Conservation (phyloP, 2,888 invertebrate species). For the Argyresthia albistria region DNA sequence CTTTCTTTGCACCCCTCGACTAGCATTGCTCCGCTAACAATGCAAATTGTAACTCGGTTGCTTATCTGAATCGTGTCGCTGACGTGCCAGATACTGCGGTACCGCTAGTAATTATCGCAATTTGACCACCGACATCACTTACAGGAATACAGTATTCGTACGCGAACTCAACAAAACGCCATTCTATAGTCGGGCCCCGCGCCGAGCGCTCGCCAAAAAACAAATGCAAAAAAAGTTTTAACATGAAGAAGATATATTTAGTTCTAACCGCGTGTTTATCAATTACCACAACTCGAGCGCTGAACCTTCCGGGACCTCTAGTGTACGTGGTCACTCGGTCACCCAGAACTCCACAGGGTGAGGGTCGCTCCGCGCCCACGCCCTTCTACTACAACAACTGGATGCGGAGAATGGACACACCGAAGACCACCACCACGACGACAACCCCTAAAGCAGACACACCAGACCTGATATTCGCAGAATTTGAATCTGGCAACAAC, state of each 20-base stretch:
- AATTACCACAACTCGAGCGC: constrained; percentile 19
- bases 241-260: not conserved
- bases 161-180: constrained; percentile 18
- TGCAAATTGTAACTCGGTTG: constrained; percentile 49
- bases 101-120: constrained; percentile 67
- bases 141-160: constrained; percentile 3
- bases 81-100: constrained; percentile 50
- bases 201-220: constrained; percentile 24
- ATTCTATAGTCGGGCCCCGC: constrained; percentile 43
- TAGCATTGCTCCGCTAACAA: constrained; percentile 45
- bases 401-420: constrained; percentile 52
- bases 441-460: constrained; percentile 31
- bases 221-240: constrained; percentile 17
- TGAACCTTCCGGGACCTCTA: constrained; percentile 42
- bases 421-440: constrained; percentile 24
- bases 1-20: constrained; percentile 35
- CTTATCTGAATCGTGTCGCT: constrained; percentile 46
- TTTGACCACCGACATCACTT: constrained; percentile 29
- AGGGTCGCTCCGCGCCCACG: constrained; percentile 41
- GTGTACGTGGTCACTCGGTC: constrained; percentile 62
- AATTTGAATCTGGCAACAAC: constrained; percentile 45
- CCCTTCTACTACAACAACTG: constrained; percentile 62
- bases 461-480: constrained; percentile 61
- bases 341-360: constrained; percentile 27
- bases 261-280: not conserved